Conservation (phyloP, 2,888 invertebrate species). For the Junonia oenone region DNA sequence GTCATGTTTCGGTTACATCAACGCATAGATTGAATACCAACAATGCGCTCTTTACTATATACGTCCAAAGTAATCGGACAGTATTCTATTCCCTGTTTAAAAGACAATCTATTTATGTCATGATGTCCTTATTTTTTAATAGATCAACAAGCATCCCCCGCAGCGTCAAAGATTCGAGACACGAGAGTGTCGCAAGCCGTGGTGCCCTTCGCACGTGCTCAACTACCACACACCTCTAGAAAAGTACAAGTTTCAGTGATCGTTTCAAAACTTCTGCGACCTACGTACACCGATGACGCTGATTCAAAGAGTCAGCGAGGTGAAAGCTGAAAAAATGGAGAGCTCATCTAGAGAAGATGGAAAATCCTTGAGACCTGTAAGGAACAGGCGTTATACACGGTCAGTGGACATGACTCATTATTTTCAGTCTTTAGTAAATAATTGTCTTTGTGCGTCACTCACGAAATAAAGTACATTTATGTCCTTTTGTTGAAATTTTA, state of each 20-base stretch:
- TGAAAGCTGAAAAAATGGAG: conserved; percentile 52
- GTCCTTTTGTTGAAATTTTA: conserved; percentile 38
- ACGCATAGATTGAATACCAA: conserved; percentile 55
- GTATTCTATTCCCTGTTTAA: conserved; percentile 51
- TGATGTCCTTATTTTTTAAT: conserved; percentile 79
- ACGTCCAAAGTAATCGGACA: conserved; percentile 50
- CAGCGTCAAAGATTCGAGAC: conserved; percentile 62
- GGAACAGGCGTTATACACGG: conserved; percentile 86
- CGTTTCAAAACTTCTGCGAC: not conserved
- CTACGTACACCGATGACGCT: conserved; percentile 51
- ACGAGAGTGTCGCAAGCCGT: conserved; percentile 64
- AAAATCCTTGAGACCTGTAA: conserved; percentile 81
- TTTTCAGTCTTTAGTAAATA: conserved; percentile 50
- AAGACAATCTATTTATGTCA: conserved; percentile 76
- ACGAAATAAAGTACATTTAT: conserved; percentile 35
- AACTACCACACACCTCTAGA: conserved; percentile 25
- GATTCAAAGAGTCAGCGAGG: conserved; percentile 49
- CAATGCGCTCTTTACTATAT: conserved; percentile 37
- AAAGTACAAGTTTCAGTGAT: conserved; percentile 12
- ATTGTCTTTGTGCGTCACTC: conserved; percentile 72
- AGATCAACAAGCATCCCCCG: conserved; percentile 77
- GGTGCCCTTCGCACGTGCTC: conserved; percentile 70
- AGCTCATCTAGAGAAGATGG: conserved; percentile 60
- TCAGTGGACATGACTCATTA: conserved; percentile 73
- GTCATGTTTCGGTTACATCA: conserved; percentile 79